Conservation (phyloP, 2,113 vertebrate genomes). For the Gavialis gangeticus region DNA sequence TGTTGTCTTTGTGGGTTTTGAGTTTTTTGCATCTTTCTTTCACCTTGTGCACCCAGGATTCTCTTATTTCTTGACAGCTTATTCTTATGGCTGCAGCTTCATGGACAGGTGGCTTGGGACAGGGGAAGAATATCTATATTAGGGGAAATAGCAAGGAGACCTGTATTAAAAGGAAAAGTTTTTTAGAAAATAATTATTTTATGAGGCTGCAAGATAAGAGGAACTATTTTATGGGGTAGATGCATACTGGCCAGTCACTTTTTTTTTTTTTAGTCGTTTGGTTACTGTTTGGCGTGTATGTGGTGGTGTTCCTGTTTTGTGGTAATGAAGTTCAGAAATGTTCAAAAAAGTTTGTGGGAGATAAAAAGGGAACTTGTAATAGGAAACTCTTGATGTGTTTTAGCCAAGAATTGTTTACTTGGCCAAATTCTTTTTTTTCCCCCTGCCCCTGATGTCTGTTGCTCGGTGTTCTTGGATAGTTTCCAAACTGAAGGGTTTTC, state of each 20-base stretch:
- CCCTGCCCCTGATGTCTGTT: constrained; percentile 53
- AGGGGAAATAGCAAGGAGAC: not conserved
- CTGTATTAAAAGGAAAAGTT: not conserved
- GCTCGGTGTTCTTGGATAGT: constrained; percentile 68
- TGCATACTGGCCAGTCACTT: constrained; percentile 67
- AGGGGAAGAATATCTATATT: constrained; percentile 42
- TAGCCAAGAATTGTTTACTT: constrained; percentile 65
- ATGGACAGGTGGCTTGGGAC: constrained; percentile 50
- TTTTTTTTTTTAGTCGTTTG: constrained; percentile 42
- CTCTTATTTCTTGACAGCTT: constrained; percentile 60
- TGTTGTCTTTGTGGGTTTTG: constrained; percentile 49
- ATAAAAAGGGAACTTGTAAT: constrained; percentile 58
- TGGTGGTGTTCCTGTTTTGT: constrained; percentile 54
- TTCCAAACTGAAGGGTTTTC: constrained; percentile 57
- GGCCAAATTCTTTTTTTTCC: constrained; percentile 38
- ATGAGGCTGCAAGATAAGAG: constrained; percentile 41
- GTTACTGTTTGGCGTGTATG: constrained; percentile 49
- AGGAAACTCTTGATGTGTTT: constrained; percentile 66
- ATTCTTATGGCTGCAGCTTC: constrained; percentile 63
- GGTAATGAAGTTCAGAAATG: constrained; percentile 57
- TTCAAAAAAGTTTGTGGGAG: constrained; percentile 55
- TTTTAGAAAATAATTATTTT: constrained; percentile 17
- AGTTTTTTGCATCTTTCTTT: constrained; percentile 43
- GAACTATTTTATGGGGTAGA: constrained; percentile 53
- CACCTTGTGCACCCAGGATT: constrained; percentile 50